Percentiles rank a stretch among this genome's conserved stretches.
Evolutionary conservation across 35 echinoderm and acorn worm species (phyloP).

Genomic region (Ophioderma brevispina): DNA sequence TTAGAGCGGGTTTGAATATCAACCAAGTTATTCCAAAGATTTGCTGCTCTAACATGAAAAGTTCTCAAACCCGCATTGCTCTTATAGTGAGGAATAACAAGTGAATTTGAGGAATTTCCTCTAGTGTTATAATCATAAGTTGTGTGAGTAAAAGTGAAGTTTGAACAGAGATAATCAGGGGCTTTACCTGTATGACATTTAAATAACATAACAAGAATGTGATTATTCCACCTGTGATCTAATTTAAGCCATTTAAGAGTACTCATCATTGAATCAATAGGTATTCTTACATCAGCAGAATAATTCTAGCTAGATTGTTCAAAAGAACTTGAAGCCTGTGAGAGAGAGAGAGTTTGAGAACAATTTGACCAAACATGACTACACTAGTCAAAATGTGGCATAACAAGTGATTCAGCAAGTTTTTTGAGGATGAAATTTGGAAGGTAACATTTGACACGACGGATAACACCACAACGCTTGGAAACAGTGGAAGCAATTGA

Average conservation of each 20-base stretch:
- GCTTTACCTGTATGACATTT: no score
- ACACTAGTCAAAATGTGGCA: constrained; percentile 26
- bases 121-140: no score
- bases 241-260: neutral
- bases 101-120: no score
- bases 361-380: constrained; percentile 29
- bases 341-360: neutral
- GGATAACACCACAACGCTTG: neutral
- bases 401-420: neutral
- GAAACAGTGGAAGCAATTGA: neutral
- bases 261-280: neutral
- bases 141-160: no score
- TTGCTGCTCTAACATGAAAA: no score
- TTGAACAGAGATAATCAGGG: no score
- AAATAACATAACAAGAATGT: no score
- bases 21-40: no score
- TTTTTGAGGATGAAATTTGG: constrained; percentile 13
- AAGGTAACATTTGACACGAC: constrained; percentile 15
- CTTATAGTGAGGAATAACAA: no score
- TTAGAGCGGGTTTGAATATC: no score
- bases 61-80: no score
- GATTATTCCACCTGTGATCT: neutral
- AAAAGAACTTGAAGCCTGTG: neutral
- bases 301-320: constrained; percentile 1
- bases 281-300: constrained; percentile 4